Percentiles rank a stretch among this genome's conserved stretches.
Evolutionary conservation across 2,113 vertebrate genomes (phyloP).

Genomic region (Anoplopoma fimbria): DNA sequence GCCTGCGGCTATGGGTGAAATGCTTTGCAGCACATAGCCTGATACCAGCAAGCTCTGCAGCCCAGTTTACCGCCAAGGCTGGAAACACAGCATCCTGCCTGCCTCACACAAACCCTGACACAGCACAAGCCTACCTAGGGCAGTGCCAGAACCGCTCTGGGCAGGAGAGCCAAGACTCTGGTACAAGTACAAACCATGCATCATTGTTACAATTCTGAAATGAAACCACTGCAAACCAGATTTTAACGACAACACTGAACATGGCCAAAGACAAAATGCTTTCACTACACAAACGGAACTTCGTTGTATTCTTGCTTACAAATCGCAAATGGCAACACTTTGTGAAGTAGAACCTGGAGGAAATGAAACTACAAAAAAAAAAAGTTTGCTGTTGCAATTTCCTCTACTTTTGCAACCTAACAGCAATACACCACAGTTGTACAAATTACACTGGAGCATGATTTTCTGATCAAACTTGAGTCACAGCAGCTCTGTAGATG

Average conservation of each 20-base stretch:
- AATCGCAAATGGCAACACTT: not conserved
- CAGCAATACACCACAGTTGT: conserved; percentile 7
- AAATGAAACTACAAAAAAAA: conserved; percentile 70
- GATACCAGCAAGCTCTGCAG: conserved; percentile 36
- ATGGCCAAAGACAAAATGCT: not conserved
- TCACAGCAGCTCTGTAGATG: not conserved
- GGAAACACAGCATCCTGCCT: conserved; percentile 43
- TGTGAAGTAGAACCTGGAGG: conserved; percentile 43
- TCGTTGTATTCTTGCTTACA: conserved; percentile 2
- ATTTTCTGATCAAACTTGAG: not conserved
- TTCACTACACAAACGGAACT: not conserved
- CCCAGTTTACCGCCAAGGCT: conserved; percentile 32
- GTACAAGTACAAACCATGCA: conserved; percentile 5
- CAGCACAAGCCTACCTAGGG: conserved; percentile 44
- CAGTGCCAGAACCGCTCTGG: conserved; percentile 17
- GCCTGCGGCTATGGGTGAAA: conserved; percentile 1
- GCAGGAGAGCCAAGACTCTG: not conserved
- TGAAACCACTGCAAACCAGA: not conserved
- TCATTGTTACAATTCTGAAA: not conserved
- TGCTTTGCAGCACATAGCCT: conserved; percentile 26
- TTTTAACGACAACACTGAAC: not conserved
- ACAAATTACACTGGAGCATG: not conserved
- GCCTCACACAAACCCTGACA: conserved; percentile 60
- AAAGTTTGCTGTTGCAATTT: conserved; percentile 59
- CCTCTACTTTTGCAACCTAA: conserved; percentile 51